These are phyloP conservation scores for Stenchaetothrips biformis DNA, from an alignment of 2,888 invertebrate genomes.

Conservation along the genomic window DNA sequence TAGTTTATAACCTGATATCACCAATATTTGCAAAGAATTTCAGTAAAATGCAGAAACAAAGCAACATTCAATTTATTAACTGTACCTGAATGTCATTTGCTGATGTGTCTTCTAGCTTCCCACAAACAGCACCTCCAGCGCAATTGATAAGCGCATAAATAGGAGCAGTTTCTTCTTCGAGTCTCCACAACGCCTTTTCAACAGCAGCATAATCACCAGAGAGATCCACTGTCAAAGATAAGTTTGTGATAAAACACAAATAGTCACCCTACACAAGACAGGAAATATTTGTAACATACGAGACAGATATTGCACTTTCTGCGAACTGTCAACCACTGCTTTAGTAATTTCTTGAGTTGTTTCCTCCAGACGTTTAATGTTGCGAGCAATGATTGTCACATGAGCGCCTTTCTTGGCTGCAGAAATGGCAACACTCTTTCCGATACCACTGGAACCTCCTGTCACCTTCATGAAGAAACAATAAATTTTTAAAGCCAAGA, in stretches of 20 bases:
- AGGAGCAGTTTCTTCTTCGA: constrained; percentile 68
- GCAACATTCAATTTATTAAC: constrained; percentile 23
- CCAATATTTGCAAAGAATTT: neutral
- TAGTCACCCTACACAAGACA: neutral
- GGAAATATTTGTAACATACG: constrained; percentile 37
- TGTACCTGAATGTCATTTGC: constrained; percentile 53
- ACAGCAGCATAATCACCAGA: constrained; percentile 58
- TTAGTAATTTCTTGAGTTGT: constrained; percentile 58
- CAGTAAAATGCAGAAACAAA: constrained; percentile 29
- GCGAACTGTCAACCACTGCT: constrained; percentile 48
- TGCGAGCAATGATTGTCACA: constrained; percentile 86
- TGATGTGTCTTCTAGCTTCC: constrained; percentile 71
- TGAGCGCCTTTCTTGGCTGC: constrained; percentile 76
- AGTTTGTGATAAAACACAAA: neutral
- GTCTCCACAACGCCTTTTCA: constrained; percentile 52
- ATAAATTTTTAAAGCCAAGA: neutral
- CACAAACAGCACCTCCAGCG: constrained; percentile 82
- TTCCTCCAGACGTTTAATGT: constrained; percentile 61
- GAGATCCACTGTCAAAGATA: constrained; percentile 55
- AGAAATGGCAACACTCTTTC: constrained; percentile 73
- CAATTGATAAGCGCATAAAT: constrained; percentile 90
- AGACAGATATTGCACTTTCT: constrained; percentile 59
- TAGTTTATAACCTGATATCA: neutral
- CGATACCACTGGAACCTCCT: constrained; percentile 95
- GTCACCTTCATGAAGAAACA: constrained; percentile 57